phyloP scores from a whole-genome alignment of 2,113 vertebrate genomes.

The Chiloscyllium plagiosum region DNA sequence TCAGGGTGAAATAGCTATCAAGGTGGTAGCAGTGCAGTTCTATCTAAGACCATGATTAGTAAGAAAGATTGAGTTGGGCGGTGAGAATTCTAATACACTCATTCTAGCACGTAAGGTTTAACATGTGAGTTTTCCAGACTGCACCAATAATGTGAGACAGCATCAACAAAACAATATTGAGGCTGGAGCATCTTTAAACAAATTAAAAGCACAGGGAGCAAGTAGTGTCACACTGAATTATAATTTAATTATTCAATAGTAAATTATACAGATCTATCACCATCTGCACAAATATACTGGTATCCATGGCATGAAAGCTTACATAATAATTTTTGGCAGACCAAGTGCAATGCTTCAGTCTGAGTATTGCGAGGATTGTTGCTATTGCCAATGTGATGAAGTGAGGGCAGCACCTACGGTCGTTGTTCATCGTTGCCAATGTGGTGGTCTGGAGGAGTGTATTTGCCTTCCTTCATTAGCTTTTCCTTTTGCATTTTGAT shows the following conservation, averaged over 20 bases:
- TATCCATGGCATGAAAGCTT: not conserved
- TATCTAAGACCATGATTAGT: not conserved
- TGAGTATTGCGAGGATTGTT: not conserved
- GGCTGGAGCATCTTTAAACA: not conserved
- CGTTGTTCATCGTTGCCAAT: slow-evolving; percentile 47
- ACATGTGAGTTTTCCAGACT: not conserved
- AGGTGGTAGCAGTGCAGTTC: not conserved
- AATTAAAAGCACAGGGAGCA: not conserved
- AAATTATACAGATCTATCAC: not conserved
- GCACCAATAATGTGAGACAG: not conserved
- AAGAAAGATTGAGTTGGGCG: not conserved
- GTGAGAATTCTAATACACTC: not conserved
- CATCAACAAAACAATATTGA: not conserved
- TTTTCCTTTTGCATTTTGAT: slow-evolving; percentile 69
- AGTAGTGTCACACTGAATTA: not conserved
- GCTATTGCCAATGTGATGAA: not conserved
- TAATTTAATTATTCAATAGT: not conserved
- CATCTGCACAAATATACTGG: not conserved
- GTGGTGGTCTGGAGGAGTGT: slow-evolving; percentile 64
- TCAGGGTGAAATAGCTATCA: not conserved
- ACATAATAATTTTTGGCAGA: not conserved
- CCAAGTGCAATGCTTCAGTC: not conserved
- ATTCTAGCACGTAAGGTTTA: not conserved
- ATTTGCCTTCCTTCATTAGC: slow-evolving; percentile 77
- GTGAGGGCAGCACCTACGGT: slow-evolving; percentile 48